These are phyloP conservation scores for Megaceryle alcyon DNA, from an alignment of 2,797 vertebrate species.

Conservation along the genomic window DNA sequence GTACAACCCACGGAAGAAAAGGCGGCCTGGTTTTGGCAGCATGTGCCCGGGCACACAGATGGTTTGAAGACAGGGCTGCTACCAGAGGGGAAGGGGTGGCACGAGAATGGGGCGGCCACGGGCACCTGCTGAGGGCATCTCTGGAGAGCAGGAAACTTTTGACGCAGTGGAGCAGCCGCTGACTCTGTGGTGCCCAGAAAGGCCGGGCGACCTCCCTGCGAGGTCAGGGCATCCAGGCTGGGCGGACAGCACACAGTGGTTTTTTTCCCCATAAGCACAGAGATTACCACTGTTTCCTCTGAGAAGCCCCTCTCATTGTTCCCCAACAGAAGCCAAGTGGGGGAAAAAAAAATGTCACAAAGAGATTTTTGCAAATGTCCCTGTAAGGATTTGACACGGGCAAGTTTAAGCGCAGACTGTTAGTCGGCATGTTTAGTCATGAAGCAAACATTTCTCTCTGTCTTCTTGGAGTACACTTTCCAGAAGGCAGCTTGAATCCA, in stretches of 20 bases:
- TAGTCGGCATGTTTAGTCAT: conserved; percentile 52
- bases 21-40: neutral
- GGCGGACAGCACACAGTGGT: accelerated
- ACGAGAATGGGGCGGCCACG: neutral
- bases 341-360: neutral
- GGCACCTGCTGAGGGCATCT: neutral
- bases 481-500: conserved; percentile 42
- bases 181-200: accelerated
- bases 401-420: neutral
- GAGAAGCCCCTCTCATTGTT: accelerated
- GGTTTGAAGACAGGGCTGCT: too few relatives aligned
- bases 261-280: neutral
- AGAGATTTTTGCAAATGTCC: neutral
- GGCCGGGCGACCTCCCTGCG: accelerated
- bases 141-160: accelerated
- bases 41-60: accelerated
- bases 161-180: accelerated
- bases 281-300: neutral
- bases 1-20: accelerated
- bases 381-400: conserved; percentile 21
- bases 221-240: too few relatives aligned
- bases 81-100: accelerated
- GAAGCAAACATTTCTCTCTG: conserved; percentile 36
- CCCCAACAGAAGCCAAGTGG: neutral
- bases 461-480: conserved; percentile 42